Evolutionary conservation across 2,797 vertebrate genomes (phyloP).

Genomic region (Danionella dracula): DNA sequence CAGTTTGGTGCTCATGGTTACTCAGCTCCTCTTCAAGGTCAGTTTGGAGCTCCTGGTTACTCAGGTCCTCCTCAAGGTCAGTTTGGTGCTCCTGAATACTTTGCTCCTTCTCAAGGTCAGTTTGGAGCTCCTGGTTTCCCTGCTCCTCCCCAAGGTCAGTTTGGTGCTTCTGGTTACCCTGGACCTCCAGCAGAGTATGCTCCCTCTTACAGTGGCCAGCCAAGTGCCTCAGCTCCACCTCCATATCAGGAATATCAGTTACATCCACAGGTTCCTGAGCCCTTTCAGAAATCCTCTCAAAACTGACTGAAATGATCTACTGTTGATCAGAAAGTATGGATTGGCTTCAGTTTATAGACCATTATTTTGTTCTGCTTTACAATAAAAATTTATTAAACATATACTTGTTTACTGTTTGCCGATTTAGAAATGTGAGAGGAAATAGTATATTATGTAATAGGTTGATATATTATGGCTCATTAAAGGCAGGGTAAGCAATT

Average conservation of each 20-base stretch:
- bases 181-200: not conserved
- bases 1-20: not conserved
- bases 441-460: no score
- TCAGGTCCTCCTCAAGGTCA: not conserved
- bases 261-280: slow-evolving; percentile 8
- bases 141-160: not conserved
- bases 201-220: not conserved
- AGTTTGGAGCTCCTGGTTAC: not conserved
- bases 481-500: no score
- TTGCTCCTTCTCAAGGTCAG: not conserved
- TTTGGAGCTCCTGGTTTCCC: not conserved
- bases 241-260: slow-evolving; percentile 1
- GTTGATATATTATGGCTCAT: no score
- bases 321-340: not conserved
- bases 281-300: not conserved
- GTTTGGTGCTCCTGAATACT: not conserved
- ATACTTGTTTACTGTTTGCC: no score
- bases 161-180: not conserved
- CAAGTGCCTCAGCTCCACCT: not conserved
- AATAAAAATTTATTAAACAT: no score
- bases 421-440: no score
- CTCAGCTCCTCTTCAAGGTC: not conserved
- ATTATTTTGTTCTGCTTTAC: not conserved
- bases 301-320: not conserved
- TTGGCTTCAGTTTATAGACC: not conserved